Evolutionary conservation across 2,113 vertebrate genomes (phyloP).

Genomic region (Xenopus laevis): DNA sequence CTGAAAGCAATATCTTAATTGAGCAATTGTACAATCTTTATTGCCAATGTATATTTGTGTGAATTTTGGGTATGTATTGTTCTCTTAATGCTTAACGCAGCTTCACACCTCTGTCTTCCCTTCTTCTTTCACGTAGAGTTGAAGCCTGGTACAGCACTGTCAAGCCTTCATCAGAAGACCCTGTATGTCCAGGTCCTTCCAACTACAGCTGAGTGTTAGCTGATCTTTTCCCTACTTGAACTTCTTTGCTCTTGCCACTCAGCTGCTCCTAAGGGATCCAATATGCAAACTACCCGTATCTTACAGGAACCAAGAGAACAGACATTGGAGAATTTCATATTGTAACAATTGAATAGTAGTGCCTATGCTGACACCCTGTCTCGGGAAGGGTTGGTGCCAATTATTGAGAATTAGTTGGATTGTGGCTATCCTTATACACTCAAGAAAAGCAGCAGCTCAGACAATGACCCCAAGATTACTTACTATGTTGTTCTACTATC

Average conservation of each 20-base stretch:
- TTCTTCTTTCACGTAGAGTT: constrained; percentile 2
- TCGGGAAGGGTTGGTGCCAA: too few relatives aligned
- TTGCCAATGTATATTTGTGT: too few relatives aligned
- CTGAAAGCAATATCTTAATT: too few relatives aligned
- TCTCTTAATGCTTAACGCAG: too few relatives aligned
- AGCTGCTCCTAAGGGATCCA: not conserved
- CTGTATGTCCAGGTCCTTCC: constrained; percentile 23
- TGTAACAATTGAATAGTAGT: not conserved
- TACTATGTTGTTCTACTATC: too few relatives aligned
- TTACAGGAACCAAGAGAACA: not conserved
- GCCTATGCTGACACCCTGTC: not conserved
- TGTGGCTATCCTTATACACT: too few relatives aligned
- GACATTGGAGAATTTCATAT: not conserved
- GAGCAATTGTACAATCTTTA: too few relatives aligned
- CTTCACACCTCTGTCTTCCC: too few relatives aligned
- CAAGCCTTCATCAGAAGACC: constrained; percentile 15
- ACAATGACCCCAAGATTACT: too few relatives aligned
- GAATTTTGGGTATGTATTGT: too few relatives aligned
- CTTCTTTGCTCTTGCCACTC: not conserved
- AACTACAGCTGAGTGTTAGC: constrained; percentile 33
- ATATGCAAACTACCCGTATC: not conserved
- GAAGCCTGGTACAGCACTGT: not conserved
- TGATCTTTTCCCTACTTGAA: too few relatives aligned
- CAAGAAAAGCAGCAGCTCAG: too few relatives aligned
- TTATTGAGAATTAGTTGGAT: not conserved